Conservation (phyloP, 2,888 invertebrate species). For the Ctena decussata region DNA sequence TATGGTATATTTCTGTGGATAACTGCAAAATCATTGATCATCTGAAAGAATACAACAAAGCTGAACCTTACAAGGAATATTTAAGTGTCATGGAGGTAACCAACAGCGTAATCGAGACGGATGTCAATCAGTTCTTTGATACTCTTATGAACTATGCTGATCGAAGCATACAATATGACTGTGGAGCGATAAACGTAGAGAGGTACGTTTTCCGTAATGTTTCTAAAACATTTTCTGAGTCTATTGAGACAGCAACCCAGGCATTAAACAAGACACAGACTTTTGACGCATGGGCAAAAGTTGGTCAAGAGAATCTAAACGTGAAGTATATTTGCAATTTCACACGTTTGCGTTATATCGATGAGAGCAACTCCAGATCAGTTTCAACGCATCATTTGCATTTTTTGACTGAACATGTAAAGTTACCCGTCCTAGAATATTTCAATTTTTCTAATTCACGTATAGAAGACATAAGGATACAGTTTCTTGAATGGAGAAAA, state of each 20-base stretch:
- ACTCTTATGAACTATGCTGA: slow-evolving; percentile 26
- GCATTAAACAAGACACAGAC: slow-evolving; percentile 11
- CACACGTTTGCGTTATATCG: slow-evolving; percentile 38
- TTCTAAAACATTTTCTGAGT: slow-evolving; percentile 9
- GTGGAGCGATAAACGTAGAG: slow-evolving; percentile 48
- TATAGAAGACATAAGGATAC: slow-evolving; percentile 31
- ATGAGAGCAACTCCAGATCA: slow-evolving; percentile 46
- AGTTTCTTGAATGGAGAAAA: slow-evolving; percentile 59
- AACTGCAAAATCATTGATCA: slow-evolving; percentile 50
- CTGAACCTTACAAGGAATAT: slow-evolving; percentile 22
- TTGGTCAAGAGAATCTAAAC: slow-evolving; percentile 43
- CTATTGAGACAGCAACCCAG: background rate
- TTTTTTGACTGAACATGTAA: slow-evolving; percentile 41
- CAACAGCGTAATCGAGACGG: slow-evolving; percentile 19
- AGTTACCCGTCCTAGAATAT: slow-evolving; percentile 49
- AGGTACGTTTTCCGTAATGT: slow-evolving; percentile 47
- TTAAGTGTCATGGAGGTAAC: slow-evolving; percentile 42
- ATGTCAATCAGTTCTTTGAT: slow-evolving; percentile 25
- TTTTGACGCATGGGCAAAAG: slow-evolving; percentile 32
- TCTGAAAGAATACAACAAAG: slow-evolving; percentile 42
- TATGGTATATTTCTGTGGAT: slow-evolving; percentile 52
- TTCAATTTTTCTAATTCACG: slow-evolving; percentile 59
- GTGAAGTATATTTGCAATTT: slow-evolving; percentile 29
- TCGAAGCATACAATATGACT: slow-evolving; percentile 45
- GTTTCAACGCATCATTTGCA: slow-evolving; percentile 37